Base-by-base conservation (phyloP, 2,888 invertebrate genomes). In the Fissipunctia ypsillon region DNA sequence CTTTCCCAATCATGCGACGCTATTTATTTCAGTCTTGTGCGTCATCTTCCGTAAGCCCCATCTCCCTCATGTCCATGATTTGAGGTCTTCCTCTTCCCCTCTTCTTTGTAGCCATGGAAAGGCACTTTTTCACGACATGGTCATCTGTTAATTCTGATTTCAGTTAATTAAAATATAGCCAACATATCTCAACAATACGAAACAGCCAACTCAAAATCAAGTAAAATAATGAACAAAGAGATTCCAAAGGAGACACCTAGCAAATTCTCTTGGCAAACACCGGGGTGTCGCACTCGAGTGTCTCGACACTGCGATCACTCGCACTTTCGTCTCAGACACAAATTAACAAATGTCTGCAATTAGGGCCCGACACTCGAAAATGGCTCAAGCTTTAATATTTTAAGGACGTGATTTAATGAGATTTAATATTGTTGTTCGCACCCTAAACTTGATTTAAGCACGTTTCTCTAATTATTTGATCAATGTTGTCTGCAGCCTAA, bases 291-390 rank as follows among this genome's bases (percentile, higher is more conserved):
- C 76, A 69, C 66, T 79, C 69, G 65, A 81, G 80, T 84, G 85
- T 79, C 82, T 38, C 54, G 83, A 78, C 81, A 86, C 80, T 73
- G 81, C 85, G 88, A 89, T 91, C 91, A 90, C 88, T 91, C 90
- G 88, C 89, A 87, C 87, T 90, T 88, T 88, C 88, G 57, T 74
- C 80, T 73, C 87, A 80, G 88, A 88, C 91, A 90, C 92, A 92
- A 93, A 93, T 93, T 93, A 94, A 85, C 86, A 87, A 85, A 78
- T 87, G 85, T 75, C 87, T 91, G 78, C 84, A 87, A 87, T 87
- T 87, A 88, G 89, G 87, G 86, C 83, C 88, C 89, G 87, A 89
- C 91, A 91, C 91, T 92, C 84, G 87, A 92, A 91, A 91, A 90
- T 91, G 84, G 86, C 86, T 89, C 81, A 83, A 86, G 85, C 86